Conservation (phyloP, 2,888 invertebrate genomes). For the Nomada fabriciana region DNA sequence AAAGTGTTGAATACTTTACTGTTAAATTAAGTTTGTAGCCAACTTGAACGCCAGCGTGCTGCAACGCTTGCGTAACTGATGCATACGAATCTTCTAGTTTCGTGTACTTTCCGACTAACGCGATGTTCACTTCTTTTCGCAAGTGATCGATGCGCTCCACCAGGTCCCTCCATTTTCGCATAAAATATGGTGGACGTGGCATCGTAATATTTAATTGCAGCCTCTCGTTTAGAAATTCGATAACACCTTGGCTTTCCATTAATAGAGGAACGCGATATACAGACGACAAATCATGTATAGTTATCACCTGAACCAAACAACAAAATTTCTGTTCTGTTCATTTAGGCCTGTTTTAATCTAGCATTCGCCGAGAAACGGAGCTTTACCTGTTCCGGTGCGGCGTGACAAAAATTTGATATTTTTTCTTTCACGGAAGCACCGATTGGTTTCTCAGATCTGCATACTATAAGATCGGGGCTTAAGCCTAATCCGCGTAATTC, state of each 20-base stretch:
- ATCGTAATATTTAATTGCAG: constrained; percentile 90
- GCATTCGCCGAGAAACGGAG: neutral
- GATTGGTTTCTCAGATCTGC: constrained; percentile 95
- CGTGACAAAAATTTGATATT: constrained; percentile 98
- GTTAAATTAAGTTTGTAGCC: constrained; percentile 93
- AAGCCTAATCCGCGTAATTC: constrained; percentile 96
- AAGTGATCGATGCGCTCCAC: constrained; percentile 94
- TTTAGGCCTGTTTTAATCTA: neutral
- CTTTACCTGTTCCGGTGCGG: constrained; percentile 94
- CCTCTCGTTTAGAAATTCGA: constrained; percentile 93
- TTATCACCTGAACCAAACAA: constrained; percentile 89
- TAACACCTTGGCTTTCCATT: constrained; percentile 95
- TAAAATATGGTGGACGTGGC: constrained; percentile 89
- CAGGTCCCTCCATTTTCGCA: constrained; percentile 95
- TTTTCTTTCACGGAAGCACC: constrained; percentile 94
- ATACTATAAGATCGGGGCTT: constrained; percentile 97
- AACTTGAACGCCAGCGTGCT: constrained; percentile 95
- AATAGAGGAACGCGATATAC: constrained; percentile 98
- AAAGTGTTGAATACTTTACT: constrained; percentile 80
- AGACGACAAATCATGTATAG: constrained; percentile 96
- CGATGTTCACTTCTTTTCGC: constrained; percentile 94
- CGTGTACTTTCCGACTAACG: constrained; percentile 98
- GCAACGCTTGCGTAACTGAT: constrained; percentile 97
- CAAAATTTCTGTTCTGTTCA: neutral
- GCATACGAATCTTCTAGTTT: constrained; percentile 98